Conservation (phyloP, 2,113 vertebrate genomes). For the Bagarius yarrelli region DNA sequence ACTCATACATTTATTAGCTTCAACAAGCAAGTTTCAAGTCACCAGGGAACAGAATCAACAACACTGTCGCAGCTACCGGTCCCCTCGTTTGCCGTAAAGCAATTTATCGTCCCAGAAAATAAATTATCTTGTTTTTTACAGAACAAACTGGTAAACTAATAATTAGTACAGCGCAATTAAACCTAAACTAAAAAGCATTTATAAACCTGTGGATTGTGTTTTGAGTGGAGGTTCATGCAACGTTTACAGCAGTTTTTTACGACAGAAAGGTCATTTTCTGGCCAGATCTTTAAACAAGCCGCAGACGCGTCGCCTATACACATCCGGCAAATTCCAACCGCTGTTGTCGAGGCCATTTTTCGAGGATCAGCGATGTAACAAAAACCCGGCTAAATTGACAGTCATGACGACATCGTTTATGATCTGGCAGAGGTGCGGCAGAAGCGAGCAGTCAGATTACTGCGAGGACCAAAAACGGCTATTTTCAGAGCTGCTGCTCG, state of each 20-base stretch:
- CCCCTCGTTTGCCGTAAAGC: constrained; percentile 34
- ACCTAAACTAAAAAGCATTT: no score
- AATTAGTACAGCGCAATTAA: neutral
- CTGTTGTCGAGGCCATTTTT: neutral
- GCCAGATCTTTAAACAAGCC: neutral
- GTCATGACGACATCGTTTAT: constrained; percentile 52
- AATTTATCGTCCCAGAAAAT: neutral
- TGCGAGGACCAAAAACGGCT: constrained; percentile 36
- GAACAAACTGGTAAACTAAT: neutral
- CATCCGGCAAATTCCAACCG: no score
- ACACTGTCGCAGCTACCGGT: neutral
- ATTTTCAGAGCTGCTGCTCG: constrained; percentile 38
- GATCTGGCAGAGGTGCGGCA: constrained; percentile 65
- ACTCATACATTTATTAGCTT: neutral
- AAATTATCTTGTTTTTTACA: neutral
- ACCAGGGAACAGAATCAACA: neutral
- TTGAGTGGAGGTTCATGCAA: neutral
- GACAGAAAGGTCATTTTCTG: constrained; percentile 37
- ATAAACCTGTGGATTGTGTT: neutral
- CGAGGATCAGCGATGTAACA: constrained; percentile 19
- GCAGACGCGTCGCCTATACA: neutral
- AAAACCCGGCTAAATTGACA: constrained; percentile 38
- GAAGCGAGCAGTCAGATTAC: constrained; percentile 35
- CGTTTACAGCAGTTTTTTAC: constrained; percentile 52
- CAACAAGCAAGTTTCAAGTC: neutral